phyloP scores from a whole-genome alignment of 2,113 vertebrate genomes.

The Glareola pratincola region DNA sequence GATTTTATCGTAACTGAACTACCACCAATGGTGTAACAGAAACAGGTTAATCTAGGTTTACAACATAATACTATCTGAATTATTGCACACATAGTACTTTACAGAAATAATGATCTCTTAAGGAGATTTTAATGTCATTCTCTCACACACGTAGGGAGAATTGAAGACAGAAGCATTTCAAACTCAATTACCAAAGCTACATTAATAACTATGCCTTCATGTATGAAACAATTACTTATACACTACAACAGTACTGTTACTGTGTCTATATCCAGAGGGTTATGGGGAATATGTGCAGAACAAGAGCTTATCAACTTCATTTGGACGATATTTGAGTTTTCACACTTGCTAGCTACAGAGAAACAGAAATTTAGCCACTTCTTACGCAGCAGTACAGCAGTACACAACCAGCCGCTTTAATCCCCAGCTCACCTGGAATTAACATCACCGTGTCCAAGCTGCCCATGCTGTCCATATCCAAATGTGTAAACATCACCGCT shows the following conservation, averaged over 20 bases:
- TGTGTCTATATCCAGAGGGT: neutral
- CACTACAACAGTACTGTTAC: neutral
- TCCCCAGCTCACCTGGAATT: conserved; percentile 87
- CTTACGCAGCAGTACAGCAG: neutral
- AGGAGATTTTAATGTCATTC: neutral
- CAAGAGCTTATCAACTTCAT: neutral
- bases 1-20: neutral
- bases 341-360: neutral
- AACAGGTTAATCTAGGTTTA: neutral
- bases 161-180: neutral
- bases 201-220: neutral
- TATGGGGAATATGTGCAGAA: neutral
- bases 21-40: neutral
- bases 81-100: neutral
- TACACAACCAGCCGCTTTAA: neutral
- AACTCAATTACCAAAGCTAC: neutral
- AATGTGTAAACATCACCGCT: conserved; percentile 98
- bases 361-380: neutral
- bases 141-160: neutral
- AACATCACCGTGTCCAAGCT: conserved; percentile 95
- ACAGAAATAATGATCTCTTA: neutral
- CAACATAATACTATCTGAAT: neutral
- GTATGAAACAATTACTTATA: neutral
- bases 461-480: conserved; percentile 97
- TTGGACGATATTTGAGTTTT: neutral